Evolutionary conservation across 2,113 vertebrate species (phyloP), one percentile per base, ranked within the genome.

Genomic region (Caloenas nicobarica): DNA sequence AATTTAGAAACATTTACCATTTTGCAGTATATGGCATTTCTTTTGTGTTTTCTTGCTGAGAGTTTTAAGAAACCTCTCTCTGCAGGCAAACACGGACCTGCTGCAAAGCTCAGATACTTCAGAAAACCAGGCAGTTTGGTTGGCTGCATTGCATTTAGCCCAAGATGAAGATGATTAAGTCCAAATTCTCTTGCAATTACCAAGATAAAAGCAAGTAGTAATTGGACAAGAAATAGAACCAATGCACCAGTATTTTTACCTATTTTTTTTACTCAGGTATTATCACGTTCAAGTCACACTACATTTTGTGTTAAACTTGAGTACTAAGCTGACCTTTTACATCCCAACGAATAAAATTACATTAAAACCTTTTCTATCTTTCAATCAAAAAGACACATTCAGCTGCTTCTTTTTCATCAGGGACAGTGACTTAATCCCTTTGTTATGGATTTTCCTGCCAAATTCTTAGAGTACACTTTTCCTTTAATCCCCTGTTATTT

Each of bases 401-500:
- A 92, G 56, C 81, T 69, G 26, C 57, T 93, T 71, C 48, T 91
- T 51, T 86, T 89, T 86, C 81, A 91, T 48, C 34, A 73, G 42
- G 31, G 46, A 69, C 58, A 78, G 33, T 40, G 89, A 74, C 65
- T 81, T 95, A 96, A 95, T 91, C 36, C 53, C 92, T 93, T 31
- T 40, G 34, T 70, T 66, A 92, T 62, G 88, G 68, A 74, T 86
- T 89, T 86, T 83, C 76, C 89, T 93, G 57, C 71, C 70, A 78
- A 51, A 90, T 90, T 90, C 66, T 73, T 92, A 60, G 70, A 81
- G 13, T 53, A 66, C 10, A 9, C 15, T 57, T 71, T 76, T 34
- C 31, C 17, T 91, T 95, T 90, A 88, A 89, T 96, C 78, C 65
- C 33, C 29, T 81, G 31, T 91, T 96, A 91, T 87, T 97, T 96